Percentiles rank a stretch among this genome's conserved stretches.
These are phyloP conservation scores for Linnaemya vulpina DNA, from an alignment of 2,888 invertebrate species.

Conservation along the genomic window DNA sequence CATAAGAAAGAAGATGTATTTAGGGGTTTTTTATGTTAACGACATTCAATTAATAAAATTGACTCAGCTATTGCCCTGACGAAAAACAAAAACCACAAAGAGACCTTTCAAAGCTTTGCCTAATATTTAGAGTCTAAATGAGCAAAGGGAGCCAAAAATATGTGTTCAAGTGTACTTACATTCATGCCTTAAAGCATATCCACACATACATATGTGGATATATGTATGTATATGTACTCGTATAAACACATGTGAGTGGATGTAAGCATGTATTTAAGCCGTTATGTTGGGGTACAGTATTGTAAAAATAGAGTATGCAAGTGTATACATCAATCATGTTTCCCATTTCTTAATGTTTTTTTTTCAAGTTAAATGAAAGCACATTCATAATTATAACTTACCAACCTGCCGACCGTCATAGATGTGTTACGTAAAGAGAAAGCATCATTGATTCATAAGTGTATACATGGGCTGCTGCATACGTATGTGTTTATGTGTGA, in stretches of 20 bases:
- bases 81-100: neutral
- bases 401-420: neutral
- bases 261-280: neutral
- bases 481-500: neutral
- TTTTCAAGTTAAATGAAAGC: conserved; percentile 16
- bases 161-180: neutral
- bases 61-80: neutral
- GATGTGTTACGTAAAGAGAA: conserved; percentile 66
- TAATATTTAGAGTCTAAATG: no score
- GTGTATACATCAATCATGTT: conserved; percentile 6
- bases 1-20: conserved; percentile 9
- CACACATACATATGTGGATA: no score
- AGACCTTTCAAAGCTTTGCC: conserved; percentile 7
- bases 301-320: neutral
- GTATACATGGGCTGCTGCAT: no score
- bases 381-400: neutral
- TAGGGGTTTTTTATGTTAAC: conserved; percentile 39
- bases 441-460: conserved; percentile 67
- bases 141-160: neutral
- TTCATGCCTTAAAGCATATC: neutral
- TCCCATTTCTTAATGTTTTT: conserved; percentile 14
- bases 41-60: conserved; percentile 42
- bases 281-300: neutral
- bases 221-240: neutral
- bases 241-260: no score